These are phyloP conservation scores for Sparidentex hasta DNA, from an alignment of 2,797 vertebrate genomes.

Conservation along the genomic window DNA sequence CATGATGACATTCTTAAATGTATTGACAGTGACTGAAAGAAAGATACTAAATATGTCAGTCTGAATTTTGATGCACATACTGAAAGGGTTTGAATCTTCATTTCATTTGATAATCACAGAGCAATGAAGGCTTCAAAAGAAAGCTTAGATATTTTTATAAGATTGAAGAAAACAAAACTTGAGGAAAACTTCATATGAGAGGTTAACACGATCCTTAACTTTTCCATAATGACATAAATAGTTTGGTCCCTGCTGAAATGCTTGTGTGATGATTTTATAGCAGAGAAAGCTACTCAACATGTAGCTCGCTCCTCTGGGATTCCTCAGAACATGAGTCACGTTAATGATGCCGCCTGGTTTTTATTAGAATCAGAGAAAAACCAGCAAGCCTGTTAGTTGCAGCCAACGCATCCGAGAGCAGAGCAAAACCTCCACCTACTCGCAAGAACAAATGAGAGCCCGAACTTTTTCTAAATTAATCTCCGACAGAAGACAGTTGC, in stretches of 20 bases:
- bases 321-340: constrained; percentile 54
- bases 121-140: neutral
- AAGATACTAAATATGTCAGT: neutral
- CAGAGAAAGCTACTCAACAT: constrained; percentile 25
- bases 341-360: constrained; percentile 51
- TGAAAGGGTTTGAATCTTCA: neutral
- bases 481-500: constrained; percentile 37
- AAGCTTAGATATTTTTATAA: neutral
- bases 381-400: constrained; percentile 35
- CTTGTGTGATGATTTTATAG: constrained; percentile 31
- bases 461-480: constrained; percentile 43
- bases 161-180: neutral
- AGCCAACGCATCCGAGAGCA: constrained; percentile 48
- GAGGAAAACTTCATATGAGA: neutral
- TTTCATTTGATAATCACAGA: neutral
- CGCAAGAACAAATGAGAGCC: constrained; percentile 34
- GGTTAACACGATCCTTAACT: constrained; percentile 4
- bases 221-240: neutral
- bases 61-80: neutral
- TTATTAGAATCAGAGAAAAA: constrained; percentile 40
- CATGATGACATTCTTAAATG: too few relatives aligned
- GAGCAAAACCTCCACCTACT: constrained; percentile 59
- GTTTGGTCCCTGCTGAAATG: constrained; percentile 17
- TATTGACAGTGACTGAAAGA: neutral
- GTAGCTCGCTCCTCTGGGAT: constrained; percentile 37